Evolutionary conservation across 92 coral and sea anemone genomes (phyloP), one percentile per base, ranked within the genome.

Genomic region (Muricea muricata): DNA sequence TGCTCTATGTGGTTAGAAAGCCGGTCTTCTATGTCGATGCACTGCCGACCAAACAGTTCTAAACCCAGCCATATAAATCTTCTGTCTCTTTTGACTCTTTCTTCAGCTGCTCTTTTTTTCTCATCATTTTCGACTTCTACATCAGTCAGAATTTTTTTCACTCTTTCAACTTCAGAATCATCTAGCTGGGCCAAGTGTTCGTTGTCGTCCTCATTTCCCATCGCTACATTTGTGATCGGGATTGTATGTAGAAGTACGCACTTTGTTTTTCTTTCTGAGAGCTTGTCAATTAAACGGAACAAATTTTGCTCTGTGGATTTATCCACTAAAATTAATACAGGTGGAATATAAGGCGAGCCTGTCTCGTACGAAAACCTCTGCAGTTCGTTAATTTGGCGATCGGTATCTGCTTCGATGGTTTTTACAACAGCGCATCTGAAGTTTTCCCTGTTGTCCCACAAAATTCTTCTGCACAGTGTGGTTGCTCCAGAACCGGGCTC

Each of bases 401-500:
- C 93, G 21, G 93, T 90, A 10, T 73, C 10, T 0, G 73, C 5
- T 6, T 84, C 79, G 18, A 90, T n/a, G 0, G 91, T 86, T 83
- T 87, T 91, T 13, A 91, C 89, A 7, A 91, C 85, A 3, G 93
- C 93, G 72, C 91, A 91, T 29, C 93, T 82, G 55, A 34, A 87
- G 1, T 34, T 63, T 4, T 87, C 47, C 0, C 87, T 46, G 28
- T 61, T 91, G 1, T 80, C 56, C 93, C 93, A 91, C 34, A 91
- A 30, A n/a, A 91, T 84, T 32, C 91, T 84, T 18, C 93, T 87
- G 37, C 93, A 87, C 15, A 91, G 81, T 0, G 93, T 91, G 0
- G 93, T 78, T 28, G 91, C 93, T 7, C 93, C 93, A 39, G 93
- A 84, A 18, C 93, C 93, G 7, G 89, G 78, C 54, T 91, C 93